phyloP scores from a whole-genome alignment of 1,140 invertebrate species.

The Heliconius congener region DNA sequence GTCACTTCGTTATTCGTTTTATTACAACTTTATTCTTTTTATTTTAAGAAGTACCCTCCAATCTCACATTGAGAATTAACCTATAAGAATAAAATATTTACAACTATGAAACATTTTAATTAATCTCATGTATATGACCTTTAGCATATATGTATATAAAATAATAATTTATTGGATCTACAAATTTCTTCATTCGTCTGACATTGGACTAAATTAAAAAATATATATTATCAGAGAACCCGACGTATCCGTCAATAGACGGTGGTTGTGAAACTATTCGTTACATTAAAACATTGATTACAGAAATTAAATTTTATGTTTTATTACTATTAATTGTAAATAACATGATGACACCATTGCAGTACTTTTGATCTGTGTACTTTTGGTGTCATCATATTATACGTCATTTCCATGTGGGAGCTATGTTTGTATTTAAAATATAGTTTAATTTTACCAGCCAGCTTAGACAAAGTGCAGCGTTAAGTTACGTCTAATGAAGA shows the following conservation, averaged over 20 bases:
- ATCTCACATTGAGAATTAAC: background rate
- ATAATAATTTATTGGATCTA: constrained; percentile 41
- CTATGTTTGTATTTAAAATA: too few relatives aligned
- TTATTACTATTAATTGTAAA: background rate
- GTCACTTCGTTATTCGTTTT: too few relatives aligned
- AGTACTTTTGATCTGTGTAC: too few relatives aligned
- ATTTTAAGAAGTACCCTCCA: too few relatives aligned
- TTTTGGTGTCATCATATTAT: too few relatives aligned
- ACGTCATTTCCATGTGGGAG: too few relatives aligned
- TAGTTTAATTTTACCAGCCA: too few relatives aligned
- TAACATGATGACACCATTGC: background rate
- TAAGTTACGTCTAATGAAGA: background rate
- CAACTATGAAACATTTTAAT: background rate
- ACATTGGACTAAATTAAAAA: constrained; percentile 75
- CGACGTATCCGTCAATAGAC: constrained; percentile 55
- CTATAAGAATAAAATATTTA: background rate
- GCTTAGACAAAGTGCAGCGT: background rate
- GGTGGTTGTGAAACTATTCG: constrained; percentile 60
- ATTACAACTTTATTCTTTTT: too few relatives aligned
- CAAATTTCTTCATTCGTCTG: constrained; percentile 70
- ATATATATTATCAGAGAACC: constrained; percentile 66
- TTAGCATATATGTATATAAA: constrained; percentile 30
- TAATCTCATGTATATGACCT: constrained; percentile 30
- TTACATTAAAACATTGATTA: background rate
- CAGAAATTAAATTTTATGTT: background rate